phyloP scores from a whole-genome alignment of 2,888 invertebrate species.

The Eurois occulta region DNA sequence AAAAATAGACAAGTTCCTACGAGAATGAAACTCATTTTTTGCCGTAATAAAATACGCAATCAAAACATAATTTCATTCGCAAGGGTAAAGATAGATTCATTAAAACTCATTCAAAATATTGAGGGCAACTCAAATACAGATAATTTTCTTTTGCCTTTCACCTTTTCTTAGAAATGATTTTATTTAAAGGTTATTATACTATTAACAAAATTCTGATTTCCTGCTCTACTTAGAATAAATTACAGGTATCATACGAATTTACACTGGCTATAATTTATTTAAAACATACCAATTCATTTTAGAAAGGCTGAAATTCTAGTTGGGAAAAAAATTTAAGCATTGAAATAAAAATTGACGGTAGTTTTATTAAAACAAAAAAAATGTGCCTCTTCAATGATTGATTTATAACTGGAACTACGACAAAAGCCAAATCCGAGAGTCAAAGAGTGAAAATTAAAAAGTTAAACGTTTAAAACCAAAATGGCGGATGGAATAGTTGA shows the following conservation, averaged over 20 bases:
- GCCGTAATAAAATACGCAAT: slow-evolving; percentile 60
- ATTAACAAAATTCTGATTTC: background rate
- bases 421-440: slow-evolving; percentile 60
- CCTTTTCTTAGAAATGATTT: slow-evolving; percentile 13
- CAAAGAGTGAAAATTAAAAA: slow-evolving; percentile 79
- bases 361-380: background rate
- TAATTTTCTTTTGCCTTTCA: slow-evolving; percentile 44
- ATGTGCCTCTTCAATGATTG: background rate
- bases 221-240: background rate
- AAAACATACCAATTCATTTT: background rate
- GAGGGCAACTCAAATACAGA: slow-evolving; percentile 52
- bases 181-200: slow-evolving; percentile 19
- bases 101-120: slow-evolving; percentile 69
- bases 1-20: background rate
- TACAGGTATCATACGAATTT: background rate
- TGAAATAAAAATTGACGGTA: too few relatives aligned
- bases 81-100: slow-evolving; percentile 65
- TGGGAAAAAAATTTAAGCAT: too few relatives aligned
- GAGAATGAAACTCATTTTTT: slow-evolving; percentile 28
- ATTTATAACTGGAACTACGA: background rate
- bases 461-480: slow-evolving; percentile 84
- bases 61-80: slow-evolving; percentile 62
- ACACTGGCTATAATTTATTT: background rate
- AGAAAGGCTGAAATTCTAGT: background rate
- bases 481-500: slow-evolving; percentile 85